Percentiles rank a stretch among this genome's conserved stretches.
Evolutionary conservation across 1,140 invertebrate species (phyloP).

Genomic region (Megalonaias nervosa): DNA sequence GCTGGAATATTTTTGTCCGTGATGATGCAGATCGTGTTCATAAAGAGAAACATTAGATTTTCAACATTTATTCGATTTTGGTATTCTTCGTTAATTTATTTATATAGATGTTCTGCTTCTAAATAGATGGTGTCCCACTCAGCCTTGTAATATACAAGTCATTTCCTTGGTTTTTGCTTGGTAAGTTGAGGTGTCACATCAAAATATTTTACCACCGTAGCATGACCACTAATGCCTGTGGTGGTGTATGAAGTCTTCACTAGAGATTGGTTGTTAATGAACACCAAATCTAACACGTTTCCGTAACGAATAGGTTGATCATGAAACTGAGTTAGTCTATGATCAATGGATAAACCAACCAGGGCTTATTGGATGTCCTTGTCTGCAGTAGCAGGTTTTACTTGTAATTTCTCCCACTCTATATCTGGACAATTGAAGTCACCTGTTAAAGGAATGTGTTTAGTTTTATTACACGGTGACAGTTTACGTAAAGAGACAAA

Average conservation of each 20-base stretch:
- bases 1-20: slow-evolving; percentile 6
- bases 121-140: slow-evolving; percentile 11
- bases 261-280: slow-evolving; percentile 21
- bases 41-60: background rate
- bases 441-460: too few relatives aligned
- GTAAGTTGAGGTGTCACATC: background rate
- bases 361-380: slow-evolving; percentile 1
- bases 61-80: background rate
- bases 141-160: slow-evolving; percentile 1
- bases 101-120: background rate
- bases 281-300: slow-evolving; percentile 18
- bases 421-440: too few relatives aligned
- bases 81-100: background rate
- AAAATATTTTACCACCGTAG: slow-evolving; percentile 10
- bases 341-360: background rate
- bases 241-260: slow-evolving; percentile 7
- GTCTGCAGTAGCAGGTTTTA: too few relatives aligned
- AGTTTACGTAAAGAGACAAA: too few relatives aligned
- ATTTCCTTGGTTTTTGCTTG: background rate
- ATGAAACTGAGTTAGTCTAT: slow-evolving; percentile 10
- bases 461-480: too few relatives aligned
- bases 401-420: too few relatives aligned
- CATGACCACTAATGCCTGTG: slow-evolving; percentile 22
- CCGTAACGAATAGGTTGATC: slow-evolving; percentile 19
- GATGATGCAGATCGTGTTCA: background rate